Conservation (phyloP, 2,888 invertebrate species). For the Synergus umbraculus region DNA sequence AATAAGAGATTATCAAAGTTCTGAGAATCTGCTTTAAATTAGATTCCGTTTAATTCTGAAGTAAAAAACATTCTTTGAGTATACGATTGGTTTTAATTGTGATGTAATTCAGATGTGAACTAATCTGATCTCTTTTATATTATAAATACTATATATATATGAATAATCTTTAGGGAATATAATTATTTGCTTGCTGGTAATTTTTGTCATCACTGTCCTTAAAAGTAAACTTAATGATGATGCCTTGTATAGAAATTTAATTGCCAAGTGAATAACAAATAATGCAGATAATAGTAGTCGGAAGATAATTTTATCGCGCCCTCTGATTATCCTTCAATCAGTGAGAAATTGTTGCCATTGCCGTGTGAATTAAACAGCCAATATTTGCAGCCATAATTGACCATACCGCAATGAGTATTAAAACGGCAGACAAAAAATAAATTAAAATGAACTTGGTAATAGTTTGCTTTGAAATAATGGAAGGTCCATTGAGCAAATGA, state of each 20-base stretch:
- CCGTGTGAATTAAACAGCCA: slow-evolving; percentile 12
- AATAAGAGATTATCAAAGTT: slow-evolving; percentile 26
- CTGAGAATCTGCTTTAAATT: not conserved
- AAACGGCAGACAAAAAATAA: not conserved
- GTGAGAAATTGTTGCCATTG: slow-evolving; percentile 10
- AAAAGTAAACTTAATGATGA: not conserved
- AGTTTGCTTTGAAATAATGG: not conserved
- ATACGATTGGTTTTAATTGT: not conserved
- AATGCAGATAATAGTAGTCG: slow-evolving; percentile 19
- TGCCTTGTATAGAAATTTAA: not conserved
- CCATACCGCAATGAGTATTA: not conserved
- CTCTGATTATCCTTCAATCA: slow-evolving; percentile 34
- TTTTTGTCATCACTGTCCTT: no score
- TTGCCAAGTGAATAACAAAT: not conserved
- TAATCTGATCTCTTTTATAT: no score
- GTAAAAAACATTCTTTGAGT: slow-evolving; percentile 10
- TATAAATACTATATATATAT: no score
- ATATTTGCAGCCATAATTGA: slow-evolving; percentile 1
- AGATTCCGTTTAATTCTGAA: slow-evolving; percentile 6
- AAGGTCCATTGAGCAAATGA: not conserved
- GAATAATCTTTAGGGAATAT: no score
- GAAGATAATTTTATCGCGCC: slow-evolving; percentile 20
- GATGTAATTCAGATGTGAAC: no score
- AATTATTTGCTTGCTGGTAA: no score
- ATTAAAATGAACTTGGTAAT: not conserved